Percentiles rank a stretch among this genome's conserved stretches.
Evolutionary conservation across 2,888 invertebrate species (phyloP).

Genomic region (Agrotis clavis): DNA sequence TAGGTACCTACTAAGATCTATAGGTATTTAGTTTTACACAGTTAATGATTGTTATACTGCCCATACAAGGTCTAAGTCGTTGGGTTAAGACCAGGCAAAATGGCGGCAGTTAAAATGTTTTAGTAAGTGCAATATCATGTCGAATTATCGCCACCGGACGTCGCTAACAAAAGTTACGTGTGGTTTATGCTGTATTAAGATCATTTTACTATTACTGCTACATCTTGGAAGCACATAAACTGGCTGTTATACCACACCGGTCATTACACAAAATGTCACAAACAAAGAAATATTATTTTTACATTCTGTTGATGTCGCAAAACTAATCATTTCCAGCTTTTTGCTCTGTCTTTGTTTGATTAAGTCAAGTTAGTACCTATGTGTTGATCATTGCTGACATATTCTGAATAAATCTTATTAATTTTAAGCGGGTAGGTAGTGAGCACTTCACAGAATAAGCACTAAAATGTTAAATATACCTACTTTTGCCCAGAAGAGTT

Average conservation of each 20-base stretch:
- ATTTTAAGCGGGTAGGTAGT: too few species aligned
- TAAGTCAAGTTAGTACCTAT: too few species aligned
- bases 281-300: conserved; percentile 49
- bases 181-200: conserved; percentile 84
- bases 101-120: conserved; percentile 57
- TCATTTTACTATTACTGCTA: conserved; percentile 87
- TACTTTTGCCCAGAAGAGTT: too few species aligned
- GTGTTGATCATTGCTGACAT: background rate
- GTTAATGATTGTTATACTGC: conserved; percentile 7
- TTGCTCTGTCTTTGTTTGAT: background rate
- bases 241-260: conserved; percentile 73
- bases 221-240: conserved; percentile 85
- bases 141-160: conserved; percentile 75
- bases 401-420: too few species aligned
- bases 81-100: conserved; percentile 39
- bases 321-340: conserved; percentile 7
- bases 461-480: too few species aligned
- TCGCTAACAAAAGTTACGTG: conserved; percentile 70
- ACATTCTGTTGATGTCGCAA: conserved; percentile 10
- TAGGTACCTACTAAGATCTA: too few species aligned
- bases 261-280: conserved; percentile 67
- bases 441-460: too few species aligned
- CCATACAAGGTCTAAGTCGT: conserved; percentile 12
- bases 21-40: conserved; percentile 1
- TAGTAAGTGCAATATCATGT: conserved; percentile 74